Conservation (phyloP, 2,888 invertebrate genomes). For the Nymphalis c-album region DNA sequence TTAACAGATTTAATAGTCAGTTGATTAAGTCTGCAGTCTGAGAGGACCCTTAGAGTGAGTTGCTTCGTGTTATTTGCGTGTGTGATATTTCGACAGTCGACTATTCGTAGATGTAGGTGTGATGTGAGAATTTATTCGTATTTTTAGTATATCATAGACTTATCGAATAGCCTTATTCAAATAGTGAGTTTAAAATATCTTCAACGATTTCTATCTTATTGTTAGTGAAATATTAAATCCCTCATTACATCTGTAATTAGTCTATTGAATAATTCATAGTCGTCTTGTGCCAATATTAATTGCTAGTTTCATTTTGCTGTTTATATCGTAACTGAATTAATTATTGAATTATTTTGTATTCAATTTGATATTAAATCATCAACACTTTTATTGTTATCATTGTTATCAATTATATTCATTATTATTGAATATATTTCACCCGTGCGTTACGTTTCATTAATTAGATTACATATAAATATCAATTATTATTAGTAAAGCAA, state of each 20-base stretch:
- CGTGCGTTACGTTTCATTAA: too few species aligned
- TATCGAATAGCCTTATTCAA: slow-evolving; percentile 20
- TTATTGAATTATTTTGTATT: too few species aligned
- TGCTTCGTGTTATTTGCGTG: slow-evolving; percentile 7
- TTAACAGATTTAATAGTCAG: too few species aligned
- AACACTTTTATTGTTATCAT: not conserved
- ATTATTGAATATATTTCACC: too few species aligned
- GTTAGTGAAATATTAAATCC: slow-evolving; percentile 12
- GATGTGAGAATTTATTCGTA: slow-evolving; percentile 28
- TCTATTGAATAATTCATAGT: slow-evolving; percentile 44
- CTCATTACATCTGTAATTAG: slow-evolving; percentile 32
- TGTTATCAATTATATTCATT: not conserved
- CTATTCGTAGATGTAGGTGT: slow-evolving; percentile 25
- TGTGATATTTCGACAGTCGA: slow-evolving; percentile 4
- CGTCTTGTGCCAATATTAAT: slow-evolving; percentile 67
- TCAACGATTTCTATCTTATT: slow-evolving; percentile 3
- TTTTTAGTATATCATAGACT: slow-evolving; percentile 15
- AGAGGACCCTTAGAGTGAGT: not conserved
- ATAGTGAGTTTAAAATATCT: slow-evolving; percentile 20
- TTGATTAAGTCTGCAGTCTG: too few species aligned
- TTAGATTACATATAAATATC: too few species aligned
- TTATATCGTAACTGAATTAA: slow-evolving; percentile 22
- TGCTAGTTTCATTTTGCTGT: slow-evolving; percentile 26
- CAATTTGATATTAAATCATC: not conserved
- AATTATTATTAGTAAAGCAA: too few species aligned